phyloP scores from a whole-genome alignment of 2,888 invertebrate species.

The Aelia acuminata region DNA sequence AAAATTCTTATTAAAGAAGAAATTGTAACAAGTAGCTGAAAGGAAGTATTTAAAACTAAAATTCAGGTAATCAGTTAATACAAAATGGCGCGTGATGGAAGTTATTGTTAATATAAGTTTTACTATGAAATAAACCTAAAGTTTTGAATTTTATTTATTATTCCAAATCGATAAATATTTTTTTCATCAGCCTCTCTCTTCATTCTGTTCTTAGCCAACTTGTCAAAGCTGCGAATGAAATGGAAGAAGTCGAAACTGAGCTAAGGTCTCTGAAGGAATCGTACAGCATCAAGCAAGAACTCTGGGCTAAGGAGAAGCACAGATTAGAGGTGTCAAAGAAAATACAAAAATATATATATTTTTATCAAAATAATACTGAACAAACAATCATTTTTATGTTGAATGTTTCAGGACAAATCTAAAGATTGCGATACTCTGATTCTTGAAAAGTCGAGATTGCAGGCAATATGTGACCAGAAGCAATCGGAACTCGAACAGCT shows the following conservation, averaged over 20 bases:
- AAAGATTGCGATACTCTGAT: constrained; percentile 69
- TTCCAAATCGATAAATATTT: no score
- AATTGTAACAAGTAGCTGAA: no score
- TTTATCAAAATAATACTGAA: neutral
- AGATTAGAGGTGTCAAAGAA: constrained; percentile 75
- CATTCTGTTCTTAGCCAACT: constrained; percentile 73
- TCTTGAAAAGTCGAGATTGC: constrained; percentile 77
- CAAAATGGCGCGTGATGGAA: no score
- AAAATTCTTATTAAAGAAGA: no score
- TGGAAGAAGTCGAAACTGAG: constrained; percentile 76
- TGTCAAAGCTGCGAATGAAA: constrained; percentile 75
- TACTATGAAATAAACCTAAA: no score
- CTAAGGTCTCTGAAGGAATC: constrained; percentile 77
- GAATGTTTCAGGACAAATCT: constrained; percentile 70
- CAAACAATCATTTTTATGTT: neutral
- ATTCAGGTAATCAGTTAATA: no score
- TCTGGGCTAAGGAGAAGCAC: constrained; percentile 82
- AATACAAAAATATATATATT: neutral
- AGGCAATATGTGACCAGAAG: constrained; percentile 80
- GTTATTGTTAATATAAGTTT: no score
- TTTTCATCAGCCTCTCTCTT: no score
- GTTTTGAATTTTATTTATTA: no score
- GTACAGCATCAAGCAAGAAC: constrained; percentile 76
- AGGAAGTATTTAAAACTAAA: no score
- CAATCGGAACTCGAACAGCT: constrained; percentile 80